Percentiles rank a stretch among this genome's conserved stretches.
These are phyloP conservation scores for Oriolus oriolus DNA, from an alignment of 2,113 vertebrate genomes.

Conservation along the genomic window DNA sequence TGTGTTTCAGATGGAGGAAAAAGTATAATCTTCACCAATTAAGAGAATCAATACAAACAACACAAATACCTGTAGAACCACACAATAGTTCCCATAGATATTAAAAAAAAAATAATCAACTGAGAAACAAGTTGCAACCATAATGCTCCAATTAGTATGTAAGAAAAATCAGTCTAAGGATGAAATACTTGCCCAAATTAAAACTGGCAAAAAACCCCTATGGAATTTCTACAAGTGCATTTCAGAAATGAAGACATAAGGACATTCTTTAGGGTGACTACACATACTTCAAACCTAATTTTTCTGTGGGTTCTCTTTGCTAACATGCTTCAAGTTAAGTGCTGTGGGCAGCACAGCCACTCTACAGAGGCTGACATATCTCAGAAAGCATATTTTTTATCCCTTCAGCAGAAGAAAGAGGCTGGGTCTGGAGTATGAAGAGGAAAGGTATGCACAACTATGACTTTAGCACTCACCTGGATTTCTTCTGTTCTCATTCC, in stretches of 20 bases:
- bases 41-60: not conserved
- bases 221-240: not conserved
- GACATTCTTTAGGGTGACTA: not conserved
- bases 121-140: not conserved
- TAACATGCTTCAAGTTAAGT: not conserved
- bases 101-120: not conserved
- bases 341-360: not conserved
- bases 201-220: not conserved
- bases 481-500: constrained; percentile 93
- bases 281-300: not conserved
- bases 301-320: not conserved
- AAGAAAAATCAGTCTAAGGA: not conserved
- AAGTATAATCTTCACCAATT: not conserved
- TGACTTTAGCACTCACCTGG: constrained; percentile 70
- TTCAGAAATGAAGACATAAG: not conserved
- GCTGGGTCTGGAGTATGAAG: not conserved
- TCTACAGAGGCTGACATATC: not conserved
- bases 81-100: not conserved
- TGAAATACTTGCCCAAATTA: not conserved
- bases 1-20: not conserved
- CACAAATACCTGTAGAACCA: not conserved
- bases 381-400: not conserved
- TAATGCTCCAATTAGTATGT: not conserved
- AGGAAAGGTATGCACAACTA: not conserved
- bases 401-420: not conserved